A percentile compares a stretch with the other conserved stretches of the same genome.
These are phyloP conservation scores for Alethe castanea DNA, from an alignment of 2,113 vertebrate species.

Conservation along the genomic window DNA sequence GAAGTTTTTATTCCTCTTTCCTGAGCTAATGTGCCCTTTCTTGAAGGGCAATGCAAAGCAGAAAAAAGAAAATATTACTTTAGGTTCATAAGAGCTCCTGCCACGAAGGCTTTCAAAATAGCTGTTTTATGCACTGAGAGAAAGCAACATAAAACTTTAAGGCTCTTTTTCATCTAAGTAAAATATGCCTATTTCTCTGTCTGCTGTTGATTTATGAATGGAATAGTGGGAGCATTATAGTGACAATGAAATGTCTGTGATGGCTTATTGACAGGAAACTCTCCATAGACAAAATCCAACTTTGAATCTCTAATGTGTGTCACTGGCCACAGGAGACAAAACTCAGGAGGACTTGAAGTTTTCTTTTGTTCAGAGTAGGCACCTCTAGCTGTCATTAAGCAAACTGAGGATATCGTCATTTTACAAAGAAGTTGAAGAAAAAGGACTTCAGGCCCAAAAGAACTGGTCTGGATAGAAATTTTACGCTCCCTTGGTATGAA, in stretches of 20 bases:
- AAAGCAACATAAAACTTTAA: slow-evolving; percentile 35
- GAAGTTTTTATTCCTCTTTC: neutral
- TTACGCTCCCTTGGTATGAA: neutral
- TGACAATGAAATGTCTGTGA: neutral
- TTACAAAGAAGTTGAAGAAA: neutral
- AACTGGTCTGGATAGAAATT: neutral
- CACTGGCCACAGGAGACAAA: neutral
- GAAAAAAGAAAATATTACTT: neutral
- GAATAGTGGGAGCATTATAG: neutral
- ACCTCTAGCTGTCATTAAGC: neutral
- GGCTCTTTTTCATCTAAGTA: neutral
- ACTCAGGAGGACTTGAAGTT: neutral
- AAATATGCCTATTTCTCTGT: slow-evolving; percentile 10
- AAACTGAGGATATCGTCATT: neutral
- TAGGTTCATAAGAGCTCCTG: neutral
- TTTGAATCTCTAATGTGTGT: neutral
- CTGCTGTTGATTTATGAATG: slow-evolving; percentile 12
- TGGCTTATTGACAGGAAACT: slow-evolving; percentile 17
- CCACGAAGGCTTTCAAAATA: neutral
- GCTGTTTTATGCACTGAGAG: neutral
- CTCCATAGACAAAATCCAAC: neutral
- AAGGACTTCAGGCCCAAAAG: neutral
- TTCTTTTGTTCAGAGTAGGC: neutral
- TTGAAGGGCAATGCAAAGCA: neutral
- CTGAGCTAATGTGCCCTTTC: neutral